Base-by-base conservation (phyloP, 2,888 invertebrate species). In the Noctua pronuba region DNA sequence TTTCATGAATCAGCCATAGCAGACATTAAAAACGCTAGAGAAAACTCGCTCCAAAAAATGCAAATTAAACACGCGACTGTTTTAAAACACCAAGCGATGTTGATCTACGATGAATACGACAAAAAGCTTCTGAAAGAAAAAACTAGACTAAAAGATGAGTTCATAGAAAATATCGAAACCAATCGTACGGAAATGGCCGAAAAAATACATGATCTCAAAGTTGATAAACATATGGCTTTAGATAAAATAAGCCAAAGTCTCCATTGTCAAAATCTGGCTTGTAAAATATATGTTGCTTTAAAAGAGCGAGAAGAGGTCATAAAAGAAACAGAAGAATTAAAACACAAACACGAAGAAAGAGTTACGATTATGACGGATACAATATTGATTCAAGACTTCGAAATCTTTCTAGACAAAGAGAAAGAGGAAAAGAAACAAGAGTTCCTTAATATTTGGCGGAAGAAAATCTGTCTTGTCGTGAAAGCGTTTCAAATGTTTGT, bases 271-370 rank as follows among this genome's bases (percentile, higher is more conserved):
- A 96, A 95, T 73, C 88, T 96, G 31, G 96, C 96, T 16, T 96
- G 96, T 89, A 94, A 95, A 90, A 91, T 95, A 11, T 96, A 96
- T 83, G 94, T 96, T 2, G 95, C 95, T n/a, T 77, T 96, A n/a
- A 96, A 95, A 88, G 96, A 96, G 88, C 91, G 92, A 80, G 94
- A 95, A 76, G 94, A 92, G 82, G 94, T 93, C 74, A 76, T 90
- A 62, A 93, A 93, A 86, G 92, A 94, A 89, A 90, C 93, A 10
- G 89, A 93, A 35, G 79, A 86, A 21, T 87, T 91, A 2, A 88
- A 93, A 89, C 83, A 91, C 64, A 86, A 92, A 91, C 94, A 94
- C 81, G 79, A 93, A 81, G 94, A 94, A 90, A 89, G 93, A 92
- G 78, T 94, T 11, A 93, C 92, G 83, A 46, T 69, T 13, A 86